Percentiles rank a stretch among this genome's conserved stretches.
Evolutionary conservation across 2,888 invertebrate genomes (phyloP).

Genomic region (Phyto melanocephala): DNA sequence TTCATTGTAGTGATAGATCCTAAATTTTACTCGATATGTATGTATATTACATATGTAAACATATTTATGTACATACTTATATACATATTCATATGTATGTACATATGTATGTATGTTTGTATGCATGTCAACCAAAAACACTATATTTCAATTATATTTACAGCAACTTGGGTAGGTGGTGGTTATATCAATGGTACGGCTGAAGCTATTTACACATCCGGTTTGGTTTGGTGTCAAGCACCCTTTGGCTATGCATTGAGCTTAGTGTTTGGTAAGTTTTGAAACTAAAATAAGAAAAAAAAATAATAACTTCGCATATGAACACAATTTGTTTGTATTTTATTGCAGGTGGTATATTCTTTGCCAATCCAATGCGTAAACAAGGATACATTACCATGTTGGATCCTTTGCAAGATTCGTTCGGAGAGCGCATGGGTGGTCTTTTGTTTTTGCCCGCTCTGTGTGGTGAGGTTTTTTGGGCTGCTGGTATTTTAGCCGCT

Average conservation of each 20-base stretch:
- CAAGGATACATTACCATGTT: conserved; percentile 99
- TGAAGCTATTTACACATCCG: conserved; percentile 95
- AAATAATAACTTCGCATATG: not conserved
- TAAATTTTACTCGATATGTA: no score
- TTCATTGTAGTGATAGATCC: no score
- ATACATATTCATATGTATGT: not conserved
- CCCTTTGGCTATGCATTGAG: conserved; percentile 99
- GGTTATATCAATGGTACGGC: conserved; percentile 99
- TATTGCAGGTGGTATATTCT: conserved; percentile 94
- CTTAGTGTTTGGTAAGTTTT: conserved; percentile 90
- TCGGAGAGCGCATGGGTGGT: conserved; percentile 98
- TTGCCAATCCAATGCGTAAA: conserved; percentile 98
- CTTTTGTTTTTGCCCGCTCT: conserved; percentile 96
- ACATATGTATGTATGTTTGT: no score
- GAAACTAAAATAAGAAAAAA: not conserved
- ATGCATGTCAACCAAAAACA: not conserved
- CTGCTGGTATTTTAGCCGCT: conserved; percentile 97
- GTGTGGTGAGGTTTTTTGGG: conserved; percentile 99
- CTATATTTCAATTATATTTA: conserved; percentile 55
- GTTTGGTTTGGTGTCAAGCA: conserved; percentile 98
- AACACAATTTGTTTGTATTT: not conserved
- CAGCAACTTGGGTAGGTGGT: conserved; percentile 99
- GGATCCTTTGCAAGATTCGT: conserved; percentile 97
- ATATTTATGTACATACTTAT: no score
- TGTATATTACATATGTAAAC: no score